Base-by-base conservation (phyloP, 2,113 vertebrate genomes). In the Meriones unguiculatus region DNA sequence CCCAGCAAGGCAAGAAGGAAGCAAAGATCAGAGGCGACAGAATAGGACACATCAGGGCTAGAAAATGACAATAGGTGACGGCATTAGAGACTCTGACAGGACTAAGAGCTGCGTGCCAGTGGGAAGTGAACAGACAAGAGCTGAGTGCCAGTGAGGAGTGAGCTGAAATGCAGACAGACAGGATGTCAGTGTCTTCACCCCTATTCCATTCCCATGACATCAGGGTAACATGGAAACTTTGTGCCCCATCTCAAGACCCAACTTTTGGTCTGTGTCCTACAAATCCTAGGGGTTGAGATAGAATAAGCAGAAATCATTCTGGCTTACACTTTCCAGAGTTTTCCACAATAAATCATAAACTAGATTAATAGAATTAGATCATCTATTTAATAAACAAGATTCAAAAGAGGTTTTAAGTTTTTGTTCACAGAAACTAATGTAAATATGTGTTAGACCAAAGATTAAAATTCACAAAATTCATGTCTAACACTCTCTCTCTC, bases 111-210 rank as follows among this genome's bases (percentile, higher is more conserved):
- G n/a, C n/a, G n/a, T n/a, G n/a, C n/a, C n/a, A n/a, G n/a, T n/a
- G n/a, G n/a, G n/a, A n/a, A n/a, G n/a, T n/a, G n/a, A n/a, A 41
- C 0, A 15, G 75, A 14, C 41, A 25, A 2, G 13, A 22, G 7
- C 18, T 64, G 67, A 12, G 5, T 46, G 1, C 10, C 69, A 41
- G 28, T 20, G 38, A 82, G 30, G 38, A 50, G n/a, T 24, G 14
- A 54, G 46, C 25, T 13, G 41, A 41, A 78, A 54, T 4, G 8
- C 7, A 14, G 14, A 11, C 5, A 54, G 65, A 6, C 18, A 87
- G 46, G 6, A 15, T n/a, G 22, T 3, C 1, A 10, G 5, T 54
- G 18, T 9, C 7, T 6, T 5, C 6, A 17, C n/a, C 0, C 10
- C 3, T 13, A 2, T 1, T 62, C 9, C 1, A 9, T 24, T 8